Evolutionary conservation across 2,888 invertebrate genomes (phyloP).

Genomic region (Yponomeuta cagnagella): DNA sequence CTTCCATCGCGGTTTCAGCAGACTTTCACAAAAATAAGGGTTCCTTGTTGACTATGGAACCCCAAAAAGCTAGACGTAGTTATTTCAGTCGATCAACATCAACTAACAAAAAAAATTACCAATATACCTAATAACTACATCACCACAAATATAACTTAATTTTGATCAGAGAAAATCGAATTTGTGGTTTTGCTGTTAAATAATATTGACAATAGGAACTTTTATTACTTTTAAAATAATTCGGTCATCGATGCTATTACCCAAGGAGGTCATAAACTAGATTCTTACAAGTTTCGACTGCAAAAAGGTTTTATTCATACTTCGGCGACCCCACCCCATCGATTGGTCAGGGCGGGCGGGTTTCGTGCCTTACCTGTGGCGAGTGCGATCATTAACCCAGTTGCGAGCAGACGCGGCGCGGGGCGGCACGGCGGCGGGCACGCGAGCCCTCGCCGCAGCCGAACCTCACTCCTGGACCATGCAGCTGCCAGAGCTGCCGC

Average conservation of each 20-base stretch:
- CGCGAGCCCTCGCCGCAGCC: conserved; percentile 38
- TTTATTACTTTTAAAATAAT: neutral
- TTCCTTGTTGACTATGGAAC: too few species aligned
- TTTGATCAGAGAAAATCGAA: too few species aligned
- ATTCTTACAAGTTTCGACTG: neutral
- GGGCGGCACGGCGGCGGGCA: conserved; percentile 52
- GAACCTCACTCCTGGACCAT: conserved; percentile 40
- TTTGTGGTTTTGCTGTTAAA: neutral
- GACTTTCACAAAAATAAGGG: too few species aligned
- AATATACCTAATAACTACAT: too few species aligned
- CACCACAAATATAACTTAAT: too few species aligned
- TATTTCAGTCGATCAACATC: neutral
- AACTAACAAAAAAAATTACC: too few species aligned
- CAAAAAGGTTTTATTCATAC: neutral
- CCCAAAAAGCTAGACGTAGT: neutral
- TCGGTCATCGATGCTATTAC: neutral
- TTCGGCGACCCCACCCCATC: conserved; percentile 34
- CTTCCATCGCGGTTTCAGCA: neutral
- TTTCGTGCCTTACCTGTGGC: conserved; percentile 49
- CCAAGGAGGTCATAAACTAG: neutral
- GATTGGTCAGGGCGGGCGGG: conserved; percentile 59
- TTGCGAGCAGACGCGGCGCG: conserved; percentile 59
- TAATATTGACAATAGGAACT: neutral
- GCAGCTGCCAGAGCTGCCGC: conserved; percentile 67
- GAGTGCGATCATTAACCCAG: conserved; percentile 73